phyloP scores from a whole-genome alignment of 2,113 vertebrate genomes.

The Azemiops feae region DNA sequence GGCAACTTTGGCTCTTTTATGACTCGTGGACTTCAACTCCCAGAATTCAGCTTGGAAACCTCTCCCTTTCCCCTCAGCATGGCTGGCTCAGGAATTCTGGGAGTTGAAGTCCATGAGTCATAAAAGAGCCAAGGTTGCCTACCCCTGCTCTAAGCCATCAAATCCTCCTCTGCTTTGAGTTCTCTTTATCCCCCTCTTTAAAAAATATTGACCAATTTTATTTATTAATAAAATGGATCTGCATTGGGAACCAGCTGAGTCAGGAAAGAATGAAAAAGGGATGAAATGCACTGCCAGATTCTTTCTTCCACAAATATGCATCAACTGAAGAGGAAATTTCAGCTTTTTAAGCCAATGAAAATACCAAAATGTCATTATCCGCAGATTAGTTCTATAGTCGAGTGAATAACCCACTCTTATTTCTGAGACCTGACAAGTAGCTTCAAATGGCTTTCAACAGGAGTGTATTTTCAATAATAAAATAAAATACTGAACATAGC shows the following conservation, averaged over 20 bases:
- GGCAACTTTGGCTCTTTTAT: no score
- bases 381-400: not conserved
- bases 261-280: conserved; percentile 30
- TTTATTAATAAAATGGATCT: conserved; percentile 23
- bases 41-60: no score
- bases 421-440: conserved; percentile 31
- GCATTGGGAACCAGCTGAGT: conserved; percentile 6
- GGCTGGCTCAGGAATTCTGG: no score
- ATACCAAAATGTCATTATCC: conserved; percentile 16
- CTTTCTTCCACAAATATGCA: not conserved
- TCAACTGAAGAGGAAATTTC: conserved; percentile 16
- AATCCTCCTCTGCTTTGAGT: not conserved
- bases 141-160: not conserved
- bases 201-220: not conserved
- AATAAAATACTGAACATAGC: not conserved
- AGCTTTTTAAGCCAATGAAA: conserved; percentile 12
- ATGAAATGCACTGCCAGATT: conserved; percentile 33
- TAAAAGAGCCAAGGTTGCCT: no score
- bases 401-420: conserved; percentile 9
- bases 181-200: not conserved
- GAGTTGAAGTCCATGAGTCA: no score
- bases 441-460: conserved; percentile 27
- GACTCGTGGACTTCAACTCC: no score
- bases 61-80: no score
- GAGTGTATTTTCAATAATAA: not conserved